Evolutionary conservation across 2,888 invertebrate genomes (phyloP).

Genomic region (Ochropleura plecta): DNA sequence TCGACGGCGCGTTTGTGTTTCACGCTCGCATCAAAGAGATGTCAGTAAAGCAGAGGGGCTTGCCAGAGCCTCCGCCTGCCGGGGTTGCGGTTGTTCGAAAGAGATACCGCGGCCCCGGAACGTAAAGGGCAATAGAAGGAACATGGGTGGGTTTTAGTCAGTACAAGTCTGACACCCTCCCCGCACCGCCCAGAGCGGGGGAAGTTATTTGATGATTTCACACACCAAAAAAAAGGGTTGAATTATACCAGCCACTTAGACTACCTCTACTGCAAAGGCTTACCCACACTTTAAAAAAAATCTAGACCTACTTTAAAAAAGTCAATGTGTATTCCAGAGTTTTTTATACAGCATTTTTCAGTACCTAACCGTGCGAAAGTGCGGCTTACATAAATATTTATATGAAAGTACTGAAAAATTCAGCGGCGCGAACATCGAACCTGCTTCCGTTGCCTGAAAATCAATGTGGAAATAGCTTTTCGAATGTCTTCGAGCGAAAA

Average conservation of each 20-base stretch:
- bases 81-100: too few species aligned
- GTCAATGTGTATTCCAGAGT: background rate
- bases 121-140: too few species aligned
- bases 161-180: too few species aligned
- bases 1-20: too few species aligned
- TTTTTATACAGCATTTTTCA: slow-evolving; percentile 35
- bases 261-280: background rate
- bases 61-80: too few species aligned
- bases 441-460: slow-evolving; percentile 54
- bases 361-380: slow-evolving; percentile 32
- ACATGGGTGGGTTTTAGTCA: too few species aligned
- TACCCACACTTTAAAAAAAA: background rate
- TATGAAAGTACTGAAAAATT: slow-evolving; percentile 61
- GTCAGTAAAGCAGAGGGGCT: too few species aligned
- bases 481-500: slow-evolving; percentile 42
- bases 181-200: too few species aligned
- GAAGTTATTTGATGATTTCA: too few species aligned
- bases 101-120: too few species aligned
- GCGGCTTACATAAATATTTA: slow-evolving; percentile 57
- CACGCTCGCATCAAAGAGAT: too few species aligned
- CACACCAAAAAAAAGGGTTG: background rate
- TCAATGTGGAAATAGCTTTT: slow-evolving; percentile 56
- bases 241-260: background rate
- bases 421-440: slow-evolving; percentile 57
- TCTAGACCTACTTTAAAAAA: slow-evolving; percentile 1